Evolutionary conservation across 1,140 invertebrate species (phyloP), one percentile per base, ranked within the genome.

Genomic region (Nephila pilipes): DNA sequence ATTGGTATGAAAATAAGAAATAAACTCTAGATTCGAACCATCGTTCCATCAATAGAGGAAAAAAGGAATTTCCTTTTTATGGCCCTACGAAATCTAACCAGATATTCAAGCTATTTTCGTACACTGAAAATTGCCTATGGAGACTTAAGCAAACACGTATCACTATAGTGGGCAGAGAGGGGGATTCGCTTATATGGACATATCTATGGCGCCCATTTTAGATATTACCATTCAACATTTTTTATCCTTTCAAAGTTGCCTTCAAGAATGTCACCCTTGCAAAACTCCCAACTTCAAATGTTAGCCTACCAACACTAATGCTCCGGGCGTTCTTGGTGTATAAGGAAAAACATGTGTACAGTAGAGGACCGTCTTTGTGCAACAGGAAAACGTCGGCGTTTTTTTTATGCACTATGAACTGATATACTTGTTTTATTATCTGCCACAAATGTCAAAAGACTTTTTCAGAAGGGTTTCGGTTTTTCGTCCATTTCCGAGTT

Each of bases 181-280:
- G 65, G 65, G 25, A 32, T 69, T 81, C 79, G 38, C 46, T 81
- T 81, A 46, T 81, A 81, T 54, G 38, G 80, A 55, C 80, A 81
- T 54, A 81, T 81, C 80, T 81, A 54, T 54, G 38, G 38, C 38
- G 25, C 22, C 80, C 36, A 55, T 46, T 46, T 55, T 81, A 55
- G 80, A 81, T 55, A 81, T 81, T 81, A 81, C 80, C 80, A 81
- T 81, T 81, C 69, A 69, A 69, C 63, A 75, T 75, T 75, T 75
- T 81, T 55, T 54, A 5, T 38, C 20, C 38, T 54, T 81, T 75
- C n/a, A 20, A 55, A 22, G 36, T 22, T n/a, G 80, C 12, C n/a
- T 20, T 81, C 80, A 20, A 46, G 80, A 81, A 75, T 75, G 69
- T 75, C 69, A 36, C 32, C 18, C 29, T 10, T 32, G 25, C 29